These are phyloP conservation scores for Luffia ferchaultella DNA, from an alignment of 2,888 invertebrate species.

Conservation along the genomic window DNA sequence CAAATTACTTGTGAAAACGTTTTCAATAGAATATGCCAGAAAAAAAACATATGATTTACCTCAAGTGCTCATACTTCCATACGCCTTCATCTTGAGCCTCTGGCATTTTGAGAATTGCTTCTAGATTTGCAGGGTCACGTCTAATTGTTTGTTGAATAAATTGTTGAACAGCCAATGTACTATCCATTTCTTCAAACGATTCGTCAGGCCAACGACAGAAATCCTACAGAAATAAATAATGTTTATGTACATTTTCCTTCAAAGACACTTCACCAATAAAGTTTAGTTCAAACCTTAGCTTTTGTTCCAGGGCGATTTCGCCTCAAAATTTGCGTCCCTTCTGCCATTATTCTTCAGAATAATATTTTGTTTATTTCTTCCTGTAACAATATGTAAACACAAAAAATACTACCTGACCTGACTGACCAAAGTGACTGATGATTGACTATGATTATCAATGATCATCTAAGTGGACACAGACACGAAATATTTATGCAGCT, in stretches of 20 bases:
- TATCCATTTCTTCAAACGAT: conserved; percentile 99
- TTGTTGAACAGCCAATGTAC: conserved; percentile 97
- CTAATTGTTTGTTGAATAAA: conserved; percentile 98
- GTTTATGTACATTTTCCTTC: conserved; percentile 77
- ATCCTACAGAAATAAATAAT: conserved; percentile 69
- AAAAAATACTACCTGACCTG: no score
- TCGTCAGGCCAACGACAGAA: conserved; percentile 99
- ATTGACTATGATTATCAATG: no score
- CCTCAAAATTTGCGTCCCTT: conserved; percentile 81
- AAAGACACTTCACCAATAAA: not conserved
- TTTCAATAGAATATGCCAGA: not conserved
- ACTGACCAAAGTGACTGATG: no score
- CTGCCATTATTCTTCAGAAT: conserved; percentile 93
- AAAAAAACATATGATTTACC: conserved; percentile 52
- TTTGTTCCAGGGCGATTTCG: conserved; percentile 93
- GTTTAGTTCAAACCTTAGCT: conserved; percentile 71
- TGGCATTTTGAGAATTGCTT: conserved; percentile 94
- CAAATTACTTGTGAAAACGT: not conserved
- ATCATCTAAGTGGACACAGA: no score
- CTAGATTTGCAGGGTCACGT: conserved; percentile 91
- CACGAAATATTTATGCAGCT: no score
- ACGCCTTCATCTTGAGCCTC: conserved; percentile 98
- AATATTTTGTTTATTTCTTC: not conserved
- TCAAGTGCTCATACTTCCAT: conserved; percentile 99
- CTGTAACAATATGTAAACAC: no score